These are phyloP conservation scores for Drosophila pullipes DNA, from an alignment of 2,888 invertebrate genomes.

Conservation along the genomic window DNA sequence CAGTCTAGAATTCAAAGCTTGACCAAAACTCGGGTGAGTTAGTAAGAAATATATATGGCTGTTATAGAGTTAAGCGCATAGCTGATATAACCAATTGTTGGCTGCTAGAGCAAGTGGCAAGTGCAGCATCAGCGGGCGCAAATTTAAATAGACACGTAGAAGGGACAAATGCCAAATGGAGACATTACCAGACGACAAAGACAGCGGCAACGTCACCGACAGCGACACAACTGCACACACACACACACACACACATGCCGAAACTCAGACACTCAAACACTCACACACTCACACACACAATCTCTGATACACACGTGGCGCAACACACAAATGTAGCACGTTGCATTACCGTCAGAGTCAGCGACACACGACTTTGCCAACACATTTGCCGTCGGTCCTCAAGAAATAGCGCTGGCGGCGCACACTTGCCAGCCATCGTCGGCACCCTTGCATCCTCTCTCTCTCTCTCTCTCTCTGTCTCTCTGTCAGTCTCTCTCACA, in stretches of 20 bases:
- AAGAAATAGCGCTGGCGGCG: slow-evolving; percentile 42
- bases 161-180: slow-evolving; percentile 35
- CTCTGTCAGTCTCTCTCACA: not conserved
- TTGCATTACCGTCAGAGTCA: slow-evolving; percentile 45
- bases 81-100: slow-evolving; percentile 8
- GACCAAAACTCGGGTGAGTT: not conserved
- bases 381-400: slow-evolving; percentile 29
- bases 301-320: not conserved
- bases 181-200: slow-evolving; percentile 40
- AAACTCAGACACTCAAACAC: slow-evolving; percentile 2
- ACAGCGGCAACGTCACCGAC: slow-evolving; percentile 6
- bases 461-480: not conserved
- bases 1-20: too few species aligned
- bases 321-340: slow-evolving; percentile 33
- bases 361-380: slow-evolving; percentile 35
- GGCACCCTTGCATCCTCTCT: slow-evolving; percentile 11
- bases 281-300: not conserved
- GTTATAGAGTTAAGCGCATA: not conserved
- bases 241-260: not conserved
- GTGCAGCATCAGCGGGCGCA: slow-evolving; percentile 33
- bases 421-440: slow-evolving; percentile 32
- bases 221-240: not conserved
- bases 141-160: slow-evolving; percentile 31
- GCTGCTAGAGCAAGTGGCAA: not conserved
- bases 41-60: not conserved